These are phyloP conservation scores for Saimiri boliviensis DNA, from an alignment of 2,113 vertebrate species.

Conservation along the genomic window DNA sequence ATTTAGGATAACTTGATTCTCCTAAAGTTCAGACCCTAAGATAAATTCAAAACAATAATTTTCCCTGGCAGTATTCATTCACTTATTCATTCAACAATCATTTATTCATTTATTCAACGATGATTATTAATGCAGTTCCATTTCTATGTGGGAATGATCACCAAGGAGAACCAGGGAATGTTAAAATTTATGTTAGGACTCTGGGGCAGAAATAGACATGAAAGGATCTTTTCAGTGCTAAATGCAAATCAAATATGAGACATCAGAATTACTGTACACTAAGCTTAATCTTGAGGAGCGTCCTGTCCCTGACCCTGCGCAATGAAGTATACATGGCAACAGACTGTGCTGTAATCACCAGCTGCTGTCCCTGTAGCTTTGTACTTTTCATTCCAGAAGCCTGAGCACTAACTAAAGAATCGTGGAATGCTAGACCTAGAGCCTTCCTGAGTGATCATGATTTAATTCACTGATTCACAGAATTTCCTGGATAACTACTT, in stretches of 20 bases:
- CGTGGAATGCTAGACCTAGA: background rate
- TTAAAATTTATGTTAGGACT: conserved; percentile 27
- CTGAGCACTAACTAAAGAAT: background rate
- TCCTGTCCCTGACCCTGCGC: fast-evolving
- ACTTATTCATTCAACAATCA: background rate
- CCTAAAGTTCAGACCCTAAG: background rate
- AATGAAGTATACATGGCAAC: background rate
- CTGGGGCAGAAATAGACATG: background rate
- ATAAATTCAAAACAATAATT: background rate
- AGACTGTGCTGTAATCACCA: fast-evolving
- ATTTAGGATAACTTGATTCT: background rate
- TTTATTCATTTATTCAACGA: conserved; percentile 8
- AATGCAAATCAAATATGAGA: background rate
- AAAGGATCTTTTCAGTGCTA: background rate
- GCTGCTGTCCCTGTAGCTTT: no score
- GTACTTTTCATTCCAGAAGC: background rate
- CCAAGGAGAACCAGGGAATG: background rate
- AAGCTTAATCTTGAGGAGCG: background rate
- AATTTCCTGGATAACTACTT: background rate
- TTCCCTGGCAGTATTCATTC: background rate
- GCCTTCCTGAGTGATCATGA: background rate
- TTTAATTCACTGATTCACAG: background rate
- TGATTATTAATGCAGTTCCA: background rate
- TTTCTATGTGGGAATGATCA: background rate
- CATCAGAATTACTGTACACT: no score